A percentile compares a stretch with the other conserved stretches of the same genome.
These are phyloP conservation scores for Anastrepha ludens DNA, from an alignment of 1,140 invertebrate genomes.

Conservation along the genomic window DNA sequence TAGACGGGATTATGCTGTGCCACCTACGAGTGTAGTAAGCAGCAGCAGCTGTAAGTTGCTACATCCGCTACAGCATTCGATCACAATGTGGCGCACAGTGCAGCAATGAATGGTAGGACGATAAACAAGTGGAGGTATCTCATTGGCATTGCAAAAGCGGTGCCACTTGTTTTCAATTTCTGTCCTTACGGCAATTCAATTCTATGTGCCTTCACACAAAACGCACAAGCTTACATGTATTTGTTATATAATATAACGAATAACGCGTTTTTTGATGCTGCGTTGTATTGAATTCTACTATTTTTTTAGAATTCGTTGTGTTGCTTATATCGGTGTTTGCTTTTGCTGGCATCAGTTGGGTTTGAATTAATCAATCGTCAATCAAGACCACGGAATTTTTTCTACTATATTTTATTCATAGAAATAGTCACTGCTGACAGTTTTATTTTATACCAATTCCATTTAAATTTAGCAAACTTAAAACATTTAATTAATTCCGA, in stretches of 20 bases:
- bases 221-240: background rate
- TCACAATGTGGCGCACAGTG: slow-evolving; percentile 15
- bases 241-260: background rate
- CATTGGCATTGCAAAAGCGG: slow-evolving; percentile 61
- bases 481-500: too few species aligned
- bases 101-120: background rate
- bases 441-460: background rate
- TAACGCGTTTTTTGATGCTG: background rate
- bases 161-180: slow-evolving; percentile 59
- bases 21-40: too few species aligned
- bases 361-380: slow-evolving; percentile 55
- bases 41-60: background rate
- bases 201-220: too few species aligned
- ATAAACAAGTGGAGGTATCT: background rate
- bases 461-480: background rate
- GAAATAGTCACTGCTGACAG: background rate
- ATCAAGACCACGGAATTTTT: background rate
- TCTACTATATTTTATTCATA: background rate
- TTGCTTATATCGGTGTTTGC: background rate
- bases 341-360: slow-evolving; percentile 12
- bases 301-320: background rate
- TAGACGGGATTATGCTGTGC: background rate
- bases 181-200: background rate
- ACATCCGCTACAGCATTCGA: slow-evolving; percentile 31
- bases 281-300: too few species aligned